phyloP scores from a whole-genome alignment of 2,797 vertebrate species.

The Ctenopoma kingsleyae region DNA sequence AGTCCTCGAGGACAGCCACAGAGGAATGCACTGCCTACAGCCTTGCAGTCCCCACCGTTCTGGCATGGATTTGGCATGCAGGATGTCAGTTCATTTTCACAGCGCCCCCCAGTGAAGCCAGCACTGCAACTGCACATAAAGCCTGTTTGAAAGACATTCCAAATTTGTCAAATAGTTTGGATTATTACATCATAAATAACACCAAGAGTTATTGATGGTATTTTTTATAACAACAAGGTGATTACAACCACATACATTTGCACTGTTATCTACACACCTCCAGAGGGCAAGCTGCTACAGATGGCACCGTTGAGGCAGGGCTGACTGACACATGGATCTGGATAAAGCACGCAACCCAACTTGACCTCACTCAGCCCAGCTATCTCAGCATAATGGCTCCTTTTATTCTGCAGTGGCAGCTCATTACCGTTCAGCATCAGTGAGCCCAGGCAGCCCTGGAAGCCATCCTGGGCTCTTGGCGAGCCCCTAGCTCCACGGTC shows the following conservation, averaged over 20 bases:
- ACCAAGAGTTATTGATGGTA: not conserved
- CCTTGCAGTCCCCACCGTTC: slow-evolving; percentile 91
- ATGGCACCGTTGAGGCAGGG: slow-evolving; percentile 92
- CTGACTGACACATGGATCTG: slow-evolving; percentile 90
- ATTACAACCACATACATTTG: slow-evolving; percentile 46
- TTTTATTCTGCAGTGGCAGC: slow-evolving; percentile 92
- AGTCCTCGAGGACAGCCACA: slow-evolving; percentile 92
- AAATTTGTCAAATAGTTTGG: not conserved
- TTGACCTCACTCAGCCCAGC: slow-evolving; percentile 92
- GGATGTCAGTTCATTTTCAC: slow-evolving; percentile 91
- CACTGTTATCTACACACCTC: slow-evolving; percentile 84
- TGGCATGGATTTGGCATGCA: slow-evolving; percentile 95
- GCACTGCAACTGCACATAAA: slow-evolving; percentile 92
- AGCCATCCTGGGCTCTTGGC: slow-evolving; percentile 89
- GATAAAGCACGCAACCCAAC: slow-evolving; percentile 89
- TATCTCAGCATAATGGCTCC: slow-evolving; percentile 89
- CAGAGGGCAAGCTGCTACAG: slow-evolving; percentile 88
- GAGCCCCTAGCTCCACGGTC: slow-evolving; percentile 81
- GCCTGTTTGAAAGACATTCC: slow-evolving; percentile 77
- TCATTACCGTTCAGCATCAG: slow-evolving; percentile 93
- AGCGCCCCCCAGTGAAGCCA: slow-evolving; percentile 93
- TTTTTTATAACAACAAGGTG: not conserved
- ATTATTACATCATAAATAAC: no score
- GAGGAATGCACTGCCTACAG: slow-evolving; percentile 89
- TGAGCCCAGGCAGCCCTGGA: slow-evolving; percentile 95